These are phyloP conservation scores for Pipistrellus pipistrellus DNA, from an alignment of 2,797 vertebrate species.

Conservation along the genomic window DNA sequence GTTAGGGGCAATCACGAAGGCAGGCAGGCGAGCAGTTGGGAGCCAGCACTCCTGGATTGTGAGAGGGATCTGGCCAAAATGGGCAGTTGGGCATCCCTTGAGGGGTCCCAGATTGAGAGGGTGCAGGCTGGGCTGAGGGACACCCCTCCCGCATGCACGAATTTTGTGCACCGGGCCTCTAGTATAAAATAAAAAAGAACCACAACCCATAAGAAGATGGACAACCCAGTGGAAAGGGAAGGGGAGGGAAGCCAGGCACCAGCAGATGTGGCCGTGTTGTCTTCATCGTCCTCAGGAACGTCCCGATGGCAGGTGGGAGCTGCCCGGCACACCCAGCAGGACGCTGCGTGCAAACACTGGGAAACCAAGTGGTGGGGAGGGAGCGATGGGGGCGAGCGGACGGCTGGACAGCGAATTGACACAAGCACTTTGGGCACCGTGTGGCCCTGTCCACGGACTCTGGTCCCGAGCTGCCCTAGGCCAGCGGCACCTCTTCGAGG, in stretches of 20 bases:
- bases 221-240: neutral
- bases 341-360: accelerated
- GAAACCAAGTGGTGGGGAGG: accelerated
- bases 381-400: accelerated
- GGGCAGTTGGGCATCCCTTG: too few species aligned
- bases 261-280: accelerated
- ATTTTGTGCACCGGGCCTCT: too few species aligned
- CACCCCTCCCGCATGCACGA: too few species aligned
- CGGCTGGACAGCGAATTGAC: accelerated
- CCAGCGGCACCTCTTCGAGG: neutral
- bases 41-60: too few species aligned
- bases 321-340: neutral
- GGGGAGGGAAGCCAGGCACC: too few species aligned
- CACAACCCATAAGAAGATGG: neutral
- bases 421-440: accelerated
- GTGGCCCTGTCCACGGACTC: neutral
- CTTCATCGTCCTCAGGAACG: accelerated
- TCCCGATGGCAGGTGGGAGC: too few species aligned
- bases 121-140: too few species aligned
- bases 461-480: neutral
- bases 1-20: too few species aligned
- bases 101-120: too few species aligned
- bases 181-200: too few species aligned
- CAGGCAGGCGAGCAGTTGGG: too few species aligned
- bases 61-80: too few species aligned